Evolutionary conservation across 2,797 vertebrate genomes (phyloP).

Genomic region (Clarias laeviceps): DNA sequence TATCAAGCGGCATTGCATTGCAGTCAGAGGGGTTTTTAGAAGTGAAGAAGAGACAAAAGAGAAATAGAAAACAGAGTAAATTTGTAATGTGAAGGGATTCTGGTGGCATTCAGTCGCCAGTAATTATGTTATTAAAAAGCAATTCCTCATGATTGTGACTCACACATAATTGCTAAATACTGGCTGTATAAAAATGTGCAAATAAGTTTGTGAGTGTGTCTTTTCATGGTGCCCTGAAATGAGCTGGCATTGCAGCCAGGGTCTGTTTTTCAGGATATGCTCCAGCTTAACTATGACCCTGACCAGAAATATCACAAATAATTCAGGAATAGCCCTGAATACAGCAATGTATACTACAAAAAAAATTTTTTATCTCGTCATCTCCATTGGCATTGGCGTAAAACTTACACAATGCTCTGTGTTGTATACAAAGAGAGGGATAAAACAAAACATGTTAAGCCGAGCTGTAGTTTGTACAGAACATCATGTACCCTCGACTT

Average conservation of each 20-base stretch:
- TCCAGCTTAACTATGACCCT: not conserved
- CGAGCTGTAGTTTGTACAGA: not conserved
- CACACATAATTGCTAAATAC: not conserved
- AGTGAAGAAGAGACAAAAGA: not conserved
- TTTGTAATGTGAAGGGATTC: not conserved
- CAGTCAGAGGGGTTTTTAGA: not conserved
- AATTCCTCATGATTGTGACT: not conserved
- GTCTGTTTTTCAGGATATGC: no score
- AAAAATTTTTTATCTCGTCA: not conserved
- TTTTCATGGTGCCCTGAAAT: not conserved
- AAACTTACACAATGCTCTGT: not conserved
- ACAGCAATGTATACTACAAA: not conserved
- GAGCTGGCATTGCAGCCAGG: no score
- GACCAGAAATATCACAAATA: not conserved
- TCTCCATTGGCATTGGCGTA: not conserved
- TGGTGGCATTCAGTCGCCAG: not conserved
- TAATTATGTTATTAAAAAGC: not conserved
- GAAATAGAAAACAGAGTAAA: not conserved
- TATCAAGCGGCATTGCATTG: not conserved
- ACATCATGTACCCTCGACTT: conserved; percentile 8
- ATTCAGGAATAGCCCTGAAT: not conserved
- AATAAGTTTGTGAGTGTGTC: not conserved
- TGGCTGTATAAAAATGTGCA: not conserved
- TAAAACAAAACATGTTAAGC: conserved; percentile 9
- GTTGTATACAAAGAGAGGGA: not conserved